Conservation (phyloP, 2,797 vertebrate species). For the Mormyrus proboscirostris region DNA sequence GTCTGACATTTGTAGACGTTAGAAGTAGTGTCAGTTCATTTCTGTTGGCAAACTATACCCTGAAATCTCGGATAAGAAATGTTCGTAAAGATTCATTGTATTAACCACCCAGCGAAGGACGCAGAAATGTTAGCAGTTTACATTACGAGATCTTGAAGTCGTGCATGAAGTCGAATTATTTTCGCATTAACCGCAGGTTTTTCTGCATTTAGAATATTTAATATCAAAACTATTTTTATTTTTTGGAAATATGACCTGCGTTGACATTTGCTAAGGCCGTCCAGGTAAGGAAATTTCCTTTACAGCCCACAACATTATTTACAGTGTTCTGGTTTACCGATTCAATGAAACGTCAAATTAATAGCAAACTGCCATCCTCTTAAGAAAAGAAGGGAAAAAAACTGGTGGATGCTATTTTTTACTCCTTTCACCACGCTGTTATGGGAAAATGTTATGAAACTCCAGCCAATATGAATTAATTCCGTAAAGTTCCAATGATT, state of each 20-base stretch:
- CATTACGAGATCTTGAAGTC: constrained; percentile 12
- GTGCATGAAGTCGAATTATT: neutral
- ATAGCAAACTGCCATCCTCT: neutral
- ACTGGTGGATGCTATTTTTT: neutral
- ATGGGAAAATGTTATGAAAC: neutral
- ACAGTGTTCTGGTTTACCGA: neutral
- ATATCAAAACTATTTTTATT: neutral
- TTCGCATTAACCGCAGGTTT: neutral
- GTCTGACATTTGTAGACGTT: neutral
- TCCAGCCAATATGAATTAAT: neutral
- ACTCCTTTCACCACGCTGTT: neutral
- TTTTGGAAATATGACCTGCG: constrained; percentile 2
- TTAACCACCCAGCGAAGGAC: constrained; percentile 10
- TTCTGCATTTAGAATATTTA: neutral
- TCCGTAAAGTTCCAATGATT: constrained; percentile 7
- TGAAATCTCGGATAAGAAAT: neutral
- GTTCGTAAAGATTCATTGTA: neutral
- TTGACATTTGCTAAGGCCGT: constrained; percentile 6
- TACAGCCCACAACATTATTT: neutral
- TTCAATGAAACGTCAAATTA: neutral
- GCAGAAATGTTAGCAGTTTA: constrained; percentile 17
- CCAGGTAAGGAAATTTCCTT: constrained; percentile 11
- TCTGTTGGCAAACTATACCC: neutral
- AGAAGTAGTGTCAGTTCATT: neutral
- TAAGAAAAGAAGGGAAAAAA: neutral